Evolutionary conservation across 2,888 invertebrate species (phyloP).

Genomic region (Leptopterna dolabrata): DNA sequence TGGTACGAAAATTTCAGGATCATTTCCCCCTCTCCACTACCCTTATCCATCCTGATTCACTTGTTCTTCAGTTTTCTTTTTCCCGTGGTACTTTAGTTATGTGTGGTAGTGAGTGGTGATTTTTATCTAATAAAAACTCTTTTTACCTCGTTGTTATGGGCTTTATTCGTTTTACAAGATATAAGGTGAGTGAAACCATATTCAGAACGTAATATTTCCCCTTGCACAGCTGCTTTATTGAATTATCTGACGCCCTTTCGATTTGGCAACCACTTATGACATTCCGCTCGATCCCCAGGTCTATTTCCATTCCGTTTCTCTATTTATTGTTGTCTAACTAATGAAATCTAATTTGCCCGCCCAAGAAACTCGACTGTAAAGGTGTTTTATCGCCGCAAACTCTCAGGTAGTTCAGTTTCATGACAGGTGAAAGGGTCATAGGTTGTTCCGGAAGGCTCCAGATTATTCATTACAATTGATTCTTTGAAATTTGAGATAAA

Average conservation of each 20-base stretch:
- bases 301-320: constrained; percentile 18
- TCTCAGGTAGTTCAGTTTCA: not conserved
- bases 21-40: not conserved
- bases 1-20: not conserved
- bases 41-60: not conserved
- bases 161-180: constrained; percentile 29
- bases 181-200: constrained; percentile 13
- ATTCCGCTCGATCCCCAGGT: constrained; percentile 9
- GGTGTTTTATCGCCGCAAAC: not conserved
- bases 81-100: not conserved
- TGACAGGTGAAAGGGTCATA: constrained; percentile 46
- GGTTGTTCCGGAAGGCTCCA: not conserved
- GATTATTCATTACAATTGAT: constrained; percentile 52
- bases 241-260: constrained; percentile 48
- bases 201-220: not conserved
- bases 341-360: not conserved
- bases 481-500: constrained; percentile 4
- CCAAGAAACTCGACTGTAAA: not conserved
- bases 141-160: constrained; percentile 32
- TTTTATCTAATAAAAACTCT: not conserved
- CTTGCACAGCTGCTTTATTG: not conserved
- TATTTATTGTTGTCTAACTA: not conserved
- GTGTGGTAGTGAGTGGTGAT: not conserved
- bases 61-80: constrained; percentile 13
- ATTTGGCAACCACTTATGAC: constrained; percentile 44